Evolutionary conservation across 2,888 invertebrate species (phyloP).

Genomic region (Deilephila elpenor): DNA sequence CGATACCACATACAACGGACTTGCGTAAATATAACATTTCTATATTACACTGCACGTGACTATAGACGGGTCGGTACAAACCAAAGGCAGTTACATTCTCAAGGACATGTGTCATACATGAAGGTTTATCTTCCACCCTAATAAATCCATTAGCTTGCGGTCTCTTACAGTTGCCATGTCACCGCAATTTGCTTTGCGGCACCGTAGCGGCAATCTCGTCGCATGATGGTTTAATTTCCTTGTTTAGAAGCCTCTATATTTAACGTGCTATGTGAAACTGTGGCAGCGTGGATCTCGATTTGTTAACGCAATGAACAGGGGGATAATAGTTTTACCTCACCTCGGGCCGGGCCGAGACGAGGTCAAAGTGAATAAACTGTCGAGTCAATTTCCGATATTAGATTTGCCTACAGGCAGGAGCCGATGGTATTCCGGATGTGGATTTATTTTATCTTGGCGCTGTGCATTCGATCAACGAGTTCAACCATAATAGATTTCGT

Average conservation of each 20-base stretch:
- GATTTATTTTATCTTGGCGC: conserved; percentile 52
- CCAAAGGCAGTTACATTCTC: background rate
- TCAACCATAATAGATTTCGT: background rate
- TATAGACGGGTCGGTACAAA: background rate
- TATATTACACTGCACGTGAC: conserved; percentile 15
- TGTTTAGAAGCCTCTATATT: conserved; percentile 20
- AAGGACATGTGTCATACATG: conserved; percentile 5
- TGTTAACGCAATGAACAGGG: conserved; percentile 58
- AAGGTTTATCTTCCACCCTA: conserved; percentile 15
- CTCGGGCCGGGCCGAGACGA: conserved; percentile 59
- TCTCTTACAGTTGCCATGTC: background rate
- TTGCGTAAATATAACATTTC: conserved; percentile 21
- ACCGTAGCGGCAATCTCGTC: conserved; percentile 18
- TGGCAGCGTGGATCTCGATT: conserved; percentile 47
- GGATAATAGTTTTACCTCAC: conserved; percentile 68
- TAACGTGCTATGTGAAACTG: conserved; percentile 35
- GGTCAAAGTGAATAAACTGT: conserved; percentile 71
- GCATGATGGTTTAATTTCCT: conserved; percentile 23
- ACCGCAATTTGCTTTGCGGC: conserved; percentile 22
- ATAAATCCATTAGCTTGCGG: conserved; percentile 26
- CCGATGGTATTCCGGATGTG: conserved; percentile 51
- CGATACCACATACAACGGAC: conserved; percentile 41
- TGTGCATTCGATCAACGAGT: conserved; percentile 40
- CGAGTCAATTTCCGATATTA: conserved; percentile 78
- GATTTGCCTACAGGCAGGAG: conserved; percentile 67